These are phyloP conservation scores for Ceratosolen fusciceps DNA, from an alignment of 1,140 invertebrate genomes.

Conservation along the genomic window DNA sequence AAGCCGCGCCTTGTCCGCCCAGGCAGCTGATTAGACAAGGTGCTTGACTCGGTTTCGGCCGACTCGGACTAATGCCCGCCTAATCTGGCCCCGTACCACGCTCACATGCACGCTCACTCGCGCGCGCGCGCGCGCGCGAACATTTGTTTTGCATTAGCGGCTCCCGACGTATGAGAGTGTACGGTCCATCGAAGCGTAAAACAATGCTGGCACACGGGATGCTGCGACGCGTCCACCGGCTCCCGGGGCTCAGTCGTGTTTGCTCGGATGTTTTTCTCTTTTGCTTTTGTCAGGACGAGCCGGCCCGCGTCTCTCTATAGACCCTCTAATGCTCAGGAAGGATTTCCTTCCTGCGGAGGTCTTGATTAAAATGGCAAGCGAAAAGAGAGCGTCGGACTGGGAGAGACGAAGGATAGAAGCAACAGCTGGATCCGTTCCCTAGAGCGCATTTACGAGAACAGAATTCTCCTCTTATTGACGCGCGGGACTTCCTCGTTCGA, in stretches of 20 bases:
- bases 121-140: too few relatives aligned
- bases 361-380: conserved; percentile 72
- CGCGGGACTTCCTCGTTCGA: conserved; percentile 55
- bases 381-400: conserved; percentile 55
- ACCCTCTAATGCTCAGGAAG: conserved; percentile 38
- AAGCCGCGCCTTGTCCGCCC: too few relatives aligned
- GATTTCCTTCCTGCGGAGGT: conserved; percentile 66
- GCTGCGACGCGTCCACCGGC: background rate
- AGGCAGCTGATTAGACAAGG: too few relatives aligned
- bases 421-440: conserved; percentile 72
- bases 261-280: conserved; percentile 6
- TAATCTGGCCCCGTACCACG: too few relatives aligned
- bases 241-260: background rate
- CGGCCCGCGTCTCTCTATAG: conserved; percentile 44
- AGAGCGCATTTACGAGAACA: conserved; percentile 71
- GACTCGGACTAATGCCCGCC: too few relatives aligned
- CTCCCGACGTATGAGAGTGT: background rate
- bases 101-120: too few relatives aligned
- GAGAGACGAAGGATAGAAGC: conserved; percentile 59
- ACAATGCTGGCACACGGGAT: conserved; percentile 11
- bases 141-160: background rate
- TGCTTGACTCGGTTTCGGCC: too few relatives aligned
- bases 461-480: conserved; percentile 70
- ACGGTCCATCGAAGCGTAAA: conserved; percentile 24
- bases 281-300: background rate